phyloP scores from a whole-genome alignment of 1,140 invertebrate species.

The Zaprionus tsacasi region DNA sequence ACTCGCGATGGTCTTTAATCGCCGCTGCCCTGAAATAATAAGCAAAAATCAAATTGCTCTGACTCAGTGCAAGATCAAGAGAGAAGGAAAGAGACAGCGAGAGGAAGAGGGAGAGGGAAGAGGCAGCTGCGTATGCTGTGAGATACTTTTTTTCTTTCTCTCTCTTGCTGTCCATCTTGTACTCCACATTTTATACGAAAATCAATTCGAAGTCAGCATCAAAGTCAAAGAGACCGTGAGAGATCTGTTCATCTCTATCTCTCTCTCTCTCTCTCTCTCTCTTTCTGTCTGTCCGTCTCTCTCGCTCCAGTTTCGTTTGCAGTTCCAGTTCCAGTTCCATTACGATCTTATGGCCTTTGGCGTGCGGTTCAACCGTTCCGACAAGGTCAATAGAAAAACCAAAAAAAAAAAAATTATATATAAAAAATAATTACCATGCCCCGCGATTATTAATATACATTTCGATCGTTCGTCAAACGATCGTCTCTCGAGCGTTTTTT shows the following conservation, averaged over 20 bases:
- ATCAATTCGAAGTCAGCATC: conserved; percentile 49
- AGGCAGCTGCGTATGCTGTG: conserved; percentile 5
- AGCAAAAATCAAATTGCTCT: conserved; percentile 47
- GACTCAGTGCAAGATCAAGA: conserved; percentile 7
- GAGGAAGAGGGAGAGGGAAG: neutral
- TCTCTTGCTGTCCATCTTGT: conserved; percentile 15
- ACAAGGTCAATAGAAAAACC: conserved; percentile 60
- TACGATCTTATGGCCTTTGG: conserved; percentile 29
- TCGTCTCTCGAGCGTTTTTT: neutral
- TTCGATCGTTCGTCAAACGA: neutral
- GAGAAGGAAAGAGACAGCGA: neutral
- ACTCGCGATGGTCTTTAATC: conserved; percentile 50
- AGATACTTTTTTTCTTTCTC: conserved; percentile 16
- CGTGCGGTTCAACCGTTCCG: conserved; percentile 27
- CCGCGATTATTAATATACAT: conserved; percentile 60
- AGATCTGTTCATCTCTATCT: conserved; percentile 29
- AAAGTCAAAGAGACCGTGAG: conserved; percentile 56
- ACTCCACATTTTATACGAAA: conserved; percentile 40
- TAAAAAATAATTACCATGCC: conserved; percentile 57
- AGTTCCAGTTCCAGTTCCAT: conserved; percentile 21
- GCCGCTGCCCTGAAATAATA: conserved; percentile 41
- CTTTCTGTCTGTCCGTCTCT: too few relatives aligned
- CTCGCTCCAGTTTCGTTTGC: neutral
- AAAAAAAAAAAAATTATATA: conserved; percentile 20
- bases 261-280: conserved; percentile 12